Evolutionary conservation across 2,888 invertebrate genomes (phyloP).

Genomic region (Archips crataeganus): DNA sequence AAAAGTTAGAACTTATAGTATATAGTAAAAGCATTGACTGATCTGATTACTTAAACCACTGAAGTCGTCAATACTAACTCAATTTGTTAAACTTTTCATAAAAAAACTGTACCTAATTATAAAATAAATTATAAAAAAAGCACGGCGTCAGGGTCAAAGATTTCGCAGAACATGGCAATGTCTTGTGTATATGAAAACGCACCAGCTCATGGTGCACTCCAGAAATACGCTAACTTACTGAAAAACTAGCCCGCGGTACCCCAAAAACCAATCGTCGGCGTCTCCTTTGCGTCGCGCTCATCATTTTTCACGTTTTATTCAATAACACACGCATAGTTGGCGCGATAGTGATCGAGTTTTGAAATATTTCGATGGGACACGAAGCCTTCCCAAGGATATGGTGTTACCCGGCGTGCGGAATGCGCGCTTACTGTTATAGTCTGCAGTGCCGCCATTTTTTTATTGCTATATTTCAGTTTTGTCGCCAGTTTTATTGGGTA

Average conservation of each 20-base stretch:
- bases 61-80: no score
- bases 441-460: conserved; percentile 10
- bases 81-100: no score
- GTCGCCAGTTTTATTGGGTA: conserved; percentile 1
- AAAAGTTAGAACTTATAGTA: no score
- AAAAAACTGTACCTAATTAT: no score
- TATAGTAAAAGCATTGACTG: no score
- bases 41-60: no score
- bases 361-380: conserved; percentile 82
- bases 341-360: conserved; percentile 84
- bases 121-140: no score
- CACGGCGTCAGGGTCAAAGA: no score
- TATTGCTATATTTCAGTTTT: not conserved
- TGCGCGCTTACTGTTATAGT: conserved; percentile 50
- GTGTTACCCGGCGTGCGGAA: conserved; percentile 85
- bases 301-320: conserved; percentile 86
- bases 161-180: no score
- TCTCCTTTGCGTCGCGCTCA: conserved; percentile 76
- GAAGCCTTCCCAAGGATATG: conserved; percentile 83
- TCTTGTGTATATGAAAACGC: no score
- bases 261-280: conserved; percentile 64
- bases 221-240: not conserved
- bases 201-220: no score
- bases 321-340: conserved; percentile 82
- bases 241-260: not conserved